Percentiles rank a stretch among this genome's conserved stretches.
phyloP scores from a whole-genome alignment of 2,797 vertebrate genomes.

The Mastacembelus armatus region DNA sequence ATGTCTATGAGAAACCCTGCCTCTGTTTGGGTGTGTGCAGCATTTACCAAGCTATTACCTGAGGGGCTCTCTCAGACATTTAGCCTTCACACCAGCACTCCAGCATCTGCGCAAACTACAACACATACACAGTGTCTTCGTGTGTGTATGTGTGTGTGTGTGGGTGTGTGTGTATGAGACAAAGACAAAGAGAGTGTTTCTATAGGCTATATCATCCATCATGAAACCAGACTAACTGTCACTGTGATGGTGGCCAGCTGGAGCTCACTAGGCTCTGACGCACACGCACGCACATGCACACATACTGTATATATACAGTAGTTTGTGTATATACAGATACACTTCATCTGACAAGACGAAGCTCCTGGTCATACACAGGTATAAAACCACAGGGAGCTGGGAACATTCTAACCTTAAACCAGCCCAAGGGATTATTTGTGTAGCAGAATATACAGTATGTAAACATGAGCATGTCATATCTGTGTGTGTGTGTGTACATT shows the following conservation, averaged over 20 bases:
- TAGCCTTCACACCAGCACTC: conserved; percentile 54
- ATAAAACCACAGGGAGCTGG: conserved; percentile 56
- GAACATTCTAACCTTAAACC: conserved; percentile 75
- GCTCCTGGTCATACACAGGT: conserved; percentile 63
- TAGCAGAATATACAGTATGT: conserved; percentile 54
- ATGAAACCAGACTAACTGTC: conserved; percentile 75
- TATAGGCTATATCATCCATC: conserved; percentile 75
- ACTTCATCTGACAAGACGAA: conserved; percentile 74
- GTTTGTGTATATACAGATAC: too few relatives aligned
- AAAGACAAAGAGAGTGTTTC: conserved; percentile 53
- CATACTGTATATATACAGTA: conserved; percentile 37
- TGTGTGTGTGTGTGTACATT: conserved; percentile 21
- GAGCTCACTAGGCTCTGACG: conserved; percentile 47
- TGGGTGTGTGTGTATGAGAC: not conserved
- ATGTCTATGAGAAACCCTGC: conserved; percentile 11
- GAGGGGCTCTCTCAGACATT: conserved; percentile 57
- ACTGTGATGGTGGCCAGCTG: conserved; percentile 77
- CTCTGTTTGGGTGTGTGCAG: conserved; percentile 18
- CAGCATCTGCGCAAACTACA: conserved; percentile 17
- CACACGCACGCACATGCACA: conserved; percentile 35
- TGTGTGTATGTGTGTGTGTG: too few relatives aligned
- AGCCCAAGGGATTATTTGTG: conserved; percentile 57
- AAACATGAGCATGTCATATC: conserved; percentile 43
- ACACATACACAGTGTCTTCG: not conserved
- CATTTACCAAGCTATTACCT: conserved; percentile 42